Base-by-base conservation (phyloP, 1,140 invertebrate genomes). In the Drosophila nannoptera region DNA sequence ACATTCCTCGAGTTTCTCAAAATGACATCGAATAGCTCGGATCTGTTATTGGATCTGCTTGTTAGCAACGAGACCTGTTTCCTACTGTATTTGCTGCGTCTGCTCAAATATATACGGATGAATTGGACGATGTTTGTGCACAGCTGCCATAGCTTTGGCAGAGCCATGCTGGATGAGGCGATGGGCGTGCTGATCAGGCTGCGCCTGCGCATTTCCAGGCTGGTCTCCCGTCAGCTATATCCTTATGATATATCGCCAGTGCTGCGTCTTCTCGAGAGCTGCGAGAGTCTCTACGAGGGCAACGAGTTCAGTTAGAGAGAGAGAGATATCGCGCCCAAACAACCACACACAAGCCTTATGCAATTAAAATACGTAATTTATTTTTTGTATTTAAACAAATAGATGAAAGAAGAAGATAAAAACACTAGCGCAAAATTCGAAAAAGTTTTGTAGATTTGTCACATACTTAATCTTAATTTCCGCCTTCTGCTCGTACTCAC, bases 11-110 rank as follows among this genome's bases (percentile, higher is more conserved):
- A 96, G 87, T 97, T 97, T 89, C 90, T 97, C 7, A 92, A 94
- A 74, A 94, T 95, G 46, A 94, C 97, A 11, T 95, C 94, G 46
- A 94, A 96, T 80, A 96, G 97, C 86, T 93, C 93, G 9, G 94
- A 95, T 87, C 93, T 97, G 1, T 83, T 97, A 14, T 89, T 98
- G 36, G 96, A 98, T 91, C 93, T 96, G 86, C 91, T 98, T 61
- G 95, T 97, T 29, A 96, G 95, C 75, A 97, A 96, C 87, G 96
- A 97, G 89, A 98, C 96, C 5, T 97, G 95, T 90, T 97, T 97
- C 88, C 90, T 97, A 43, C 90, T 97, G 4, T 98, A 97, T 90
- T 90, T 98, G 52, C 90, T 97, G 52, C 92, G 96, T 73, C 94
- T 97, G 83, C 91, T 98, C 14, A 97, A 97, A 78, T 97, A 95